These are phyloP conservation scores for Melanotaenia maccullochi DNA, from an alignment of 2,797 vertebrate genomes.

Conservation along the genomic window DNA sequence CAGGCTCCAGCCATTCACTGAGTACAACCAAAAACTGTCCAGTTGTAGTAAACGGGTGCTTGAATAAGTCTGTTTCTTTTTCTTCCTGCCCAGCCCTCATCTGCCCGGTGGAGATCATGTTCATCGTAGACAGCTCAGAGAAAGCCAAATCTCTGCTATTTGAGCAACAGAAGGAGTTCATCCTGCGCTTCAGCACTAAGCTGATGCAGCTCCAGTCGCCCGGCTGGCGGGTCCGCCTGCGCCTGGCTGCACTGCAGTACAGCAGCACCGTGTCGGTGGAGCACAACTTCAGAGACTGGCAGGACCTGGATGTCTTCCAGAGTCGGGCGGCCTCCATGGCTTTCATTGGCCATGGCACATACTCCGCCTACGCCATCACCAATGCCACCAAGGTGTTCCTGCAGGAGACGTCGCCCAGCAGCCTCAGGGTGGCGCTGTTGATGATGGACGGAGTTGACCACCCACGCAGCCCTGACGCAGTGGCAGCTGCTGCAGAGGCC, in stretches of 20 bases:
- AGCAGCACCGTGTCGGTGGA: constrained; percentile 88
- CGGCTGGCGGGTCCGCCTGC: constrained; percentile 79
- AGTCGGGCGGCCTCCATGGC: constrained; percentile 79
- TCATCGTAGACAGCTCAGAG: constrained; percentile 92
- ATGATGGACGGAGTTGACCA: constrained; percentile 89
- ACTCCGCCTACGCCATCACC: constrained; percentile 87
- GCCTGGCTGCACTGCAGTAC: constrained; percentile 87
- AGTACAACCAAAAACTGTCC: too few relatives aligned
- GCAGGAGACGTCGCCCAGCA: constrained; percentile 78
- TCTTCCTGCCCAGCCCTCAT: constrained; percentile 55
- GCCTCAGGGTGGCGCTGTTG: constrained; percentile 85
- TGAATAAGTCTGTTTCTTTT: constrained; percentile 7
- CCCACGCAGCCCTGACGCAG: constrained; percentile 85
- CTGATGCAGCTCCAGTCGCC: constrained; percentile 77
- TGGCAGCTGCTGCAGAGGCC: constrained; percentile 80
- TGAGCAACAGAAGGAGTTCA: constrained; percentile 85
- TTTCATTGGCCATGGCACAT: constrained; percentile 89
- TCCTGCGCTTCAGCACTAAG: constrained; percentile 80
- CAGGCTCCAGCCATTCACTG: too few relatives aligned
- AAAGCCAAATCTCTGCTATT: constrained; percentile 84
- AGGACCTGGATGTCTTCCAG: constrained; percentile 87
- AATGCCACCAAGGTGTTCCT: constrained; percentile 87
- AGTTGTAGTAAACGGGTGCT: background rate
- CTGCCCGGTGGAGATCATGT: constrained; percentile 84
- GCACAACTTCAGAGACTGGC: constrained; percentile 89